A percentile compares a stretch with the other conserved stretches of the same genome.
Evolutionary conservation across 2,113 vertebrate genomes (phyloP).

Genomic region (Seriola quinqueradiata): DNA sequence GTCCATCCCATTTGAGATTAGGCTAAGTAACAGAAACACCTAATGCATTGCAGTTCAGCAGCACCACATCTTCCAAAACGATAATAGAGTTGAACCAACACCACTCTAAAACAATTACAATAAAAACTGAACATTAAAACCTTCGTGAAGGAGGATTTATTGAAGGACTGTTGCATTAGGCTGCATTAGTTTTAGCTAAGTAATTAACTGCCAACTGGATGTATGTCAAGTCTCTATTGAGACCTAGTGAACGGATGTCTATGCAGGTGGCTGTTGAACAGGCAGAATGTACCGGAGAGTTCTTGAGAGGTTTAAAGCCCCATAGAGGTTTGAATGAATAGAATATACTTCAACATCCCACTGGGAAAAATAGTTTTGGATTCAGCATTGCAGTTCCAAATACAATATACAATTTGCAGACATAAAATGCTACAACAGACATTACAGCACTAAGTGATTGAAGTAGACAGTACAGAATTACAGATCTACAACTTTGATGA

Average conservation of each 20-base stretch:
- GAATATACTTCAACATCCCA: neutral
- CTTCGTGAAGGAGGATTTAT: neutral
- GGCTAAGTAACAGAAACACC: neutral
- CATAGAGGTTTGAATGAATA: neutral
- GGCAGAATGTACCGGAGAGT: conserved; percentile 16
- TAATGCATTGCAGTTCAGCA: neutral
- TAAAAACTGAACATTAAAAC: neutral
- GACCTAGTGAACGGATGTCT: conserved; percentile 31
- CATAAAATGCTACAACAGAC: neutral
- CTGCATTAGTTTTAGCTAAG: neutral
- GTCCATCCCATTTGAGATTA: neutral
- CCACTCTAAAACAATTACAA: neutral
- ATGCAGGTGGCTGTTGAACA: conserved; percentile 40
- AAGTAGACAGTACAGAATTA: neutral
- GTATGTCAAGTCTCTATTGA: conserved; percentile 31
- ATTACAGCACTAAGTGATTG: neutral
- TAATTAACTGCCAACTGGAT: neutral
- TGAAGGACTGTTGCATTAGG: neutral
- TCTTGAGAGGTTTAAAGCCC: conserved; percentile 19
- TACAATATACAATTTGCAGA: neutral
- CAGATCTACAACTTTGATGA: neutral
- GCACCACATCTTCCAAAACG: neutral
- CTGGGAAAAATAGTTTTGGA: neutral
- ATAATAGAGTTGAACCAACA: neutral
- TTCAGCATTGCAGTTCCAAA: neutral